Conservation (phyloP, 2,113 vertebrate genomes). For the Perca fluviatilis region DNA sequence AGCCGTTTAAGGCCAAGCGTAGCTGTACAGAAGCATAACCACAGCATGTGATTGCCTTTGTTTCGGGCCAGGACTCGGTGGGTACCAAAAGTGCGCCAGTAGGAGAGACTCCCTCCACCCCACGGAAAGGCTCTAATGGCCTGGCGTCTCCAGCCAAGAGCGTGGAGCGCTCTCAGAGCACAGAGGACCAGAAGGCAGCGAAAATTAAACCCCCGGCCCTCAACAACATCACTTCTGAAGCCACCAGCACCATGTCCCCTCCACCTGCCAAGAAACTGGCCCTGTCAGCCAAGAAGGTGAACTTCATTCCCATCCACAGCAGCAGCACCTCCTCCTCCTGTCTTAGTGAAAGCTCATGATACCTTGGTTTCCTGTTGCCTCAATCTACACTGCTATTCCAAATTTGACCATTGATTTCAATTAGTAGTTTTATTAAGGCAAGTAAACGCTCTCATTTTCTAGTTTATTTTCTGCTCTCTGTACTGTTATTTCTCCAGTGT, state of each 20-base stretch:
- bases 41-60: background rate
- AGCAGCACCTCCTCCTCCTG: constrained; percentile 30
- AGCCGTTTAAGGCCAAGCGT: background rate
- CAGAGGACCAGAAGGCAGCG: constrained; percentile 70
- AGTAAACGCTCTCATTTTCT: constrained; percentile 17
- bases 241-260: constrained; percentile 85
- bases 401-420: constrained; percentile 47
- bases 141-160: constrained; percentile 80
- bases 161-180: constrained; percentile 57
- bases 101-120: constrained; percentile 72
- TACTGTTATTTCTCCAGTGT: constrained; percentile 53
- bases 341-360: constrained; percentile 42
- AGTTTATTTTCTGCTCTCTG: constrained; percentile 34
- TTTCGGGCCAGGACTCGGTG: constrained; percentile 61
- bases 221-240: constrained; percentile 73
- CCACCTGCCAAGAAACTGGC: constrained; percentile 91
- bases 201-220: constrained; percentile 81
- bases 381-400: constrained; percentile 51
- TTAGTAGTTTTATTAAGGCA: constrained; percentile 33
- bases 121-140: constrained; percentile 60
- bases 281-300: constrained; percentile 93
- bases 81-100: constrained; percentile 78
- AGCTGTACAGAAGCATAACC: background rate
- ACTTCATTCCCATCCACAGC: constrained; percentile 44
- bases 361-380: constrained; percentile 56